These are phyloP conservation scores for Manduca sexta DNA, from an alignment of 1,140 invertebrate genomes.

Conservation along the genomic window DNA sequence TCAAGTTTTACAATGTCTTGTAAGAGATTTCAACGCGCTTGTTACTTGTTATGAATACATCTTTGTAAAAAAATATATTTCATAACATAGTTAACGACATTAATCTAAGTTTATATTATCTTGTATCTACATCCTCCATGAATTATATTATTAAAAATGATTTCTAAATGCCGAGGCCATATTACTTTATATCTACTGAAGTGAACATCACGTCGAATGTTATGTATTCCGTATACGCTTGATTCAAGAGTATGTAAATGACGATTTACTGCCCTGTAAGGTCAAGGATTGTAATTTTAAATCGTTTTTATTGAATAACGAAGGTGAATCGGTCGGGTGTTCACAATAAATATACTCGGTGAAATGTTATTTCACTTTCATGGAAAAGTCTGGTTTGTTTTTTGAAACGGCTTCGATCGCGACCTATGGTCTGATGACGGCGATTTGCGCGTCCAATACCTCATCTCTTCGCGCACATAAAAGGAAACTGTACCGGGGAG, in stretches of 20 bases:
- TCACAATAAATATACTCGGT: background rate
- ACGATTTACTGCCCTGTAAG: background rate
- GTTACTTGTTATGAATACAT: too few relatives aligned
- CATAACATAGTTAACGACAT: too few relatives aligned
- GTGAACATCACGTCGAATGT: too few relatives aligned
- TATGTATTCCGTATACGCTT: background rate
- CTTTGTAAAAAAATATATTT: too few relatives aligned
- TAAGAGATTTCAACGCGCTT: constrained; percentile 1
- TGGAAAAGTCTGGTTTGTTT: constrained; percentile 14
- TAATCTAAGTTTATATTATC: too few relatives aligned
- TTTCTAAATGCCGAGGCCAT: too few relatives aligned
- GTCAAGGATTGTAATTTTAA: constrained; percentile 4
- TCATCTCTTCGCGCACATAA: constrained; percentile 21
- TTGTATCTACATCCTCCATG: too few relatives aligned
- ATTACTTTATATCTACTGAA: too few relatives aligned
- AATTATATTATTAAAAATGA: too few relatives aligned
- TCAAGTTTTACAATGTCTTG: background rate
- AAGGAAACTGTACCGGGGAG: constrained; percentile 15
- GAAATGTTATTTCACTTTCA: constrained; percentile 21
- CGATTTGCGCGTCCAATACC: constrained; percentile 25
- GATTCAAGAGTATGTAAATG: background rate
- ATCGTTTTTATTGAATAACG: background rate
- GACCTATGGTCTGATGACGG: background rate
- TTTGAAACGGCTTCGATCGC: constrained; percentile 4
- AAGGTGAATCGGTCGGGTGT: background rate